A percentile compares a stretch with the other conserved stretches of the same genome.
These are phyloP conservation scores for Galemys pyrenaicus DNA, from an alignment of 2,113 vertebrate genomes.

Conservation along the genomic window DNA sequence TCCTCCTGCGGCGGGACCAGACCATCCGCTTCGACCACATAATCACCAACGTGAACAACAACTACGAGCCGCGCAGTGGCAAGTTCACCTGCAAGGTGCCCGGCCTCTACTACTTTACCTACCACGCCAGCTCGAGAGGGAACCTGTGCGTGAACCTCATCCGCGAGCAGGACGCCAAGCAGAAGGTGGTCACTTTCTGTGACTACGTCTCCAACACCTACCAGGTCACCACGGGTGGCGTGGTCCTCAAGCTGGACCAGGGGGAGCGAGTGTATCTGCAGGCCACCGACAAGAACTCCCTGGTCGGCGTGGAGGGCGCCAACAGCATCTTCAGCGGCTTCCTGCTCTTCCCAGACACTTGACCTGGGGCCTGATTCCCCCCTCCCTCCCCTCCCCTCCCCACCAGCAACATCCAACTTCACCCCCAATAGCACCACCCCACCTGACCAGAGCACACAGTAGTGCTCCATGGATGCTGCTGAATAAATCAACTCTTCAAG, in stretches of 20 bases:
- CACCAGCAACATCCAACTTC: not conserved
- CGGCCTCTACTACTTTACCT: conserved; percentile 90
- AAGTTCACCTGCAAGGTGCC: conserved; percentile 84
- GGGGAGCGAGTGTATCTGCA: conserved; percentile 84
- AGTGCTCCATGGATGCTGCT: not conserved
- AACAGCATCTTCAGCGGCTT: conserved; percentile 91
- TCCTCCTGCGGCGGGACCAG: not conserved
- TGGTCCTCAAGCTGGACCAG: conserved; percentile 83
- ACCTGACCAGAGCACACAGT: not conserved
- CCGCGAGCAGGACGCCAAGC: conserved; percentile 41
- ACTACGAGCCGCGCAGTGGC: conserved; percentile 80
- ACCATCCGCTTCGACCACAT: conserved; percentile 82
- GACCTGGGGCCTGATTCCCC: not conserved
- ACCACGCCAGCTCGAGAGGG: conserved; percentile 84
- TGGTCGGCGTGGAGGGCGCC: conserved; percentile 83
- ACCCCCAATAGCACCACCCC: not conserved
- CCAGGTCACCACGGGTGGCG: conserved; percentile 85
- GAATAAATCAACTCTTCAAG: conserved; percentile 63
- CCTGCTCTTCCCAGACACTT: conserved; percentile 83
- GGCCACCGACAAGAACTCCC: conserved; percentile 77
- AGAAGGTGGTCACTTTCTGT: conserved; percentile 85
- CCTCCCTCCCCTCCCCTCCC: accelerated
- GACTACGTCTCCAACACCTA: conserved; percentile 80
- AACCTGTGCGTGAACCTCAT: conserved; percentile 86
- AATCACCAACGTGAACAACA: conserved; percentile 66